phyloP scores from a whole-genome alignment of 2,113 vertebrate species.

The Labrus mixtus region DNA sequence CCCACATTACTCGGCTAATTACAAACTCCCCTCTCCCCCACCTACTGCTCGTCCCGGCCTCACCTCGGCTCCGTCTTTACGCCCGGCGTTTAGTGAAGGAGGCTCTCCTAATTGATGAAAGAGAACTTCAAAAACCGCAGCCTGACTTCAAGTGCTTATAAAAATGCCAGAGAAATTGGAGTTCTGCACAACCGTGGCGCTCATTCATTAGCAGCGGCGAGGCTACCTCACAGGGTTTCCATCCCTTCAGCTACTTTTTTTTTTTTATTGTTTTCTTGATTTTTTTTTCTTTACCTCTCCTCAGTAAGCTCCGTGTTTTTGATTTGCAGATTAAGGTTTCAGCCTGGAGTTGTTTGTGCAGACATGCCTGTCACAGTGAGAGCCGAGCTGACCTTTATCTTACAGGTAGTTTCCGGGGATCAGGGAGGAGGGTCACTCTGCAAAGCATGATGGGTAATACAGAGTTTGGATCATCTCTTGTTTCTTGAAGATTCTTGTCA shows the following conservation, averaged over 20 bases:
- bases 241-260: constrained; percentile 19
- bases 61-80: constrained; percentile 72
- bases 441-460: constrained; percentile 39
- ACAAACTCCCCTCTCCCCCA: constrained; percentile 68
- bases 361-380: constrained; percentile 55
- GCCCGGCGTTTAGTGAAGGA: constrained; percentile 68
- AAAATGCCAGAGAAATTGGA: constrained; percentile 69
- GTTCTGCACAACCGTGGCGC: constrained; percentile 27
- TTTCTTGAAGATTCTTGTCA: background rate
- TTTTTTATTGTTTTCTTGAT: constrained; percentile 43
- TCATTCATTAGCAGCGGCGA: constrained; percentile 55
- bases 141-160: constrained; percentile 63
- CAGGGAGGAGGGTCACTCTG: constrained; percentile 27
- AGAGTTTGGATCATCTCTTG: constrained; percentile 13
- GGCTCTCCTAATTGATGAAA: constrained; percentile 78
- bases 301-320: constrained; percentile 47
- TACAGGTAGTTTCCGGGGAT: constrained; percentile 51
- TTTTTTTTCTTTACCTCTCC: background rate
- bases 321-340: constrained; percentile 57
- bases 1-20: constrained; percentile 76
- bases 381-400: constrained; percentile 63
- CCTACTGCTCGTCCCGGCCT: constrained; percentile 44
- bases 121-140: constrained; percentile 69
- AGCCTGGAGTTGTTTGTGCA: constrained; percentile 55
- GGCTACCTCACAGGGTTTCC: background rate